Percentiles rank a stretch among this genome's conserved stretches.
Evolutionary conservation across 2,888 invertebrate species (phyloP).

Genomic region (Caenorhabditis zanzibari): DNA sequence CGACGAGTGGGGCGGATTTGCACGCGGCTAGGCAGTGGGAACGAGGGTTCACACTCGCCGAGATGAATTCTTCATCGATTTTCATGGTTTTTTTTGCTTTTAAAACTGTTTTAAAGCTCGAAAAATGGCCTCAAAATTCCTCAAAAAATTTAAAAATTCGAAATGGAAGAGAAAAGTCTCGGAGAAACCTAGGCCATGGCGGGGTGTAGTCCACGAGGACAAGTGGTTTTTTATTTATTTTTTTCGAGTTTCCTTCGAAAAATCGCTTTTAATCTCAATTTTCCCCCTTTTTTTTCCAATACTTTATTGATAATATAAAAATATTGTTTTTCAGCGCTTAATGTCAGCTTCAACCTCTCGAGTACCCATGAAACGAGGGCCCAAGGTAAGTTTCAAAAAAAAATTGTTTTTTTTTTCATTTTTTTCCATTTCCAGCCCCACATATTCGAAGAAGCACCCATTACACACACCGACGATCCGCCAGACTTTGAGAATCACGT

Average conservation of each 20-base stretch:
- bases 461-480: slow-evolving; percentile 64
- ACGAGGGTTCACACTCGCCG: slow-evolving; percentile 69
- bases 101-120: background rate
- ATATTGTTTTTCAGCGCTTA: background rate
- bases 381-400: slow-evolving; percentile 52
- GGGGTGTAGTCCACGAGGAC: slow-evolving; percentile 41
- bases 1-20: slow-evolving; percentile 38
- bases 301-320: background rate
- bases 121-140: slow-evolving; percentile 8
- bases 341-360: slow-evolving; percentile 21
- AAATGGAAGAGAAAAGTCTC: slow-evolving; percentile 16
- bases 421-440: slow-evolving; percentile 30
- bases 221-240: background rate
- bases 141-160: slow-evolving; percentile 1
- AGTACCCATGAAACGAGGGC: slow-evolving; percentile 37
- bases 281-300: background rate
- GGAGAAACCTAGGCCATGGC: slow-evolving; percentile 1
- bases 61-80: slow-evolving; percentile 60
- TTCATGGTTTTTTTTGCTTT: slow-evolving; percentile 35
- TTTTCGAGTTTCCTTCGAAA: background rate
- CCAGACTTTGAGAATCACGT: slow-evolving; percentile 81
- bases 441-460: slow-evolving; percentile 38
- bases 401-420: too few species aligned
- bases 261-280: too few species aligned
- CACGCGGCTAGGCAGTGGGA: slow-evolving; percentile 71